Evolutionary conservation across 2,797 vertebrate species (phyloP), one percentile per base, ranked within the genome.

Genomic region (Mormyrops boulengeri): DNA sequence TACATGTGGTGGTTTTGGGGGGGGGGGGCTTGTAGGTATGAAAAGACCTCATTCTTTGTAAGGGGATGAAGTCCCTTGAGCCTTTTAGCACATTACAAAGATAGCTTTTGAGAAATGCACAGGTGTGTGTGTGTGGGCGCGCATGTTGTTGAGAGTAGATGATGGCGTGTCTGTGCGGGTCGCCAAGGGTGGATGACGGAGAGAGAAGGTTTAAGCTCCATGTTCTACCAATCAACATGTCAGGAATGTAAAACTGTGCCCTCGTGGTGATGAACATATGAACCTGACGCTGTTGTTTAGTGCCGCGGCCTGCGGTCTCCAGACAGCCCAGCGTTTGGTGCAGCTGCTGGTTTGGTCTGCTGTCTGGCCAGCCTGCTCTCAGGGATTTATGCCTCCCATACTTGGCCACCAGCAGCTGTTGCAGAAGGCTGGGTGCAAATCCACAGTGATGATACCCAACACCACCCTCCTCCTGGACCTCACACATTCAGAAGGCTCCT

Each of bases 401-500:
- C 53, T 87, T 3, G 30, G 49, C 60, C 44, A 26, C 47, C 94
- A 92, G 91, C 92, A 94, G 92, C 91, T 94, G 92, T 80, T 92
- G 92, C 91, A 88, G 73, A 47, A 52, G 84, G 26, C 47, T 73
- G 69, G 47, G 88, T 88, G 90, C 85, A 92, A 92, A 92, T 80
- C 86, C 92, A 90, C 88, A 88, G 89, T 92, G 88, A 89, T 94
- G 95, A 94, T 91, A 92, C 80, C 41, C 89, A 89, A 89, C 91
- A n/a, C 41, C 34, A n/a, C 34, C 22, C 88, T 55, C 86, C 88
- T 84, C 34, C 77, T 41, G 34, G 85, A 80, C 66, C 89, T 49
- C 60, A 55, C 85, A 80, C 85, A 30, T 62, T 69, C 85, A 87
- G 38, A 66, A 41, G 34, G 12, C 47, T 44, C 60, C 62, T 55